Evolutionary conservation across 2,113 vertebrate genomes (phyloP), one percentile per base, ranked within the genome.

Genomic region (Holacanthus passer): DNA sequence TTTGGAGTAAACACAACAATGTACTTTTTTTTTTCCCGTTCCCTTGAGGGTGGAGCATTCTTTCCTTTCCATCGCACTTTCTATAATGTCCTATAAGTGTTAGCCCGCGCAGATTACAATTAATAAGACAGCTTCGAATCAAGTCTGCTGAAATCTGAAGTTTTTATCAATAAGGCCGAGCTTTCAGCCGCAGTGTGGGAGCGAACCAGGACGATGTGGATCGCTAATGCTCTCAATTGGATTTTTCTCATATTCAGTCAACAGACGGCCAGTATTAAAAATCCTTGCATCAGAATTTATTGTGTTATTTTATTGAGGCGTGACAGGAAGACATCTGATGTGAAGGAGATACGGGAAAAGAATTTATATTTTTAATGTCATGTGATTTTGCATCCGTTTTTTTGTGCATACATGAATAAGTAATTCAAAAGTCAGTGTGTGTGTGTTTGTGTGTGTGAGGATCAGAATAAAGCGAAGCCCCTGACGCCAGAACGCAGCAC

Each of bases 1-100:
- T 89, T 84, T 84, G 73, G 63, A 83, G 81, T 32, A 75, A 91
- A 88, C 79, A 90, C 79, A 75, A 79, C 35, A 83, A 56, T 82
- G 63, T 83, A 79, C 70, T 75, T 77, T 75, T 63, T 81, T 50
- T 67, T 56, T 20, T 45, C 14, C 16, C 5, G 1, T 16, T 5
- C 5, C 55, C 10, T 17, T 3, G 2, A 32, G 63, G 19, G 20
- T 31, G 53, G 55, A 50, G 60, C 27, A 1, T 31, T 17, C 52
- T 50, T 76, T 66, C 29, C 32, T 55, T 73, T 35, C 37, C 56
- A 3, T 48, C 19, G 77, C 76, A 65, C n/a, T 68, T 79, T 73
- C 59, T 77, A 17, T 60, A 63, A 59, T 37, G 77, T 35, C 16
- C 22, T n/a, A n/a, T n/a, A 35, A 37, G 55, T 48, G 39, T 68